Evolutionary conservation across 1,140 invertebrate genomes (phyloP).

Genomic region (Trachelipus rathkii): DNA sequence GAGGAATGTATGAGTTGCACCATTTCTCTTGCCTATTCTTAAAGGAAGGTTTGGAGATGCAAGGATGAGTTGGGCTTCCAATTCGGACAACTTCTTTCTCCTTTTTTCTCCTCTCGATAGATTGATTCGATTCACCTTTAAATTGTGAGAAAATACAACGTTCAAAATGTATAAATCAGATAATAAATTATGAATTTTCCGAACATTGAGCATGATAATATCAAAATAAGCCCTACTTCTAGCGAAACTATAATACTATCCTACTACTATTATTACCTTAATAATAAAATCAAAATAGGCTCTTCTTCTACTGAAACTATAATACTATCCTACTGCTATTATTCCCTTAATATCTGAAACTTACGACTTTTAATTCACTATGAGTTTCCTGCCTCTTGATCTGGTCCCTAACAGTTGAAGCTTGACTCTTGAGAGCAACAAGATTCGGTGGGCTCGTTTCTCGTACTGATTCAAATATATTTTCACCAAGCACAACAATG

Average conservation of each 20-base stretch:
- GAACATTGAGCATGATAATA: too few species aligned
- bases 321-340: too few species aligned
- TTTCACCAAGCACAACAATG: slow-evolving; percentile 37
- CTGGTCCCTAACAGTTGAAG: slow-evolving; percentile 77
- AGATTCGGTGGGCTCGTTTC: slow-evolving; percentile 75
- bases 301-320: too few species aligned
- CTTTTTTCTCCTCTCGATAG: slow-evolving; percentile 69
- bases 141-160: not conserved
- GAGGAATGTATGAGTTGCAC: slow-evolving; percentile 73
- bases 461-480: slow-evolving; percentile 51
- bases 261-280: not conserved
- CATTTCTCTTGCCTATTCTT: slow-evolving; percentile 57
- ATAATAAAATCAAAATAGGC: too few species aligned
- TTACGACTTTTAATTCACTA: slow-evolving; percentile 37
- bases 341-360: slow-evolving; percentile 2
- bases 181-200: too few species aligned
- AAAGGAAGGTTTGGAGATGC: slow-evolving; percentile 84
- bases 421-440: slow-evolving; percentile 75
- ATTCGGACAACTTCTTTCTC: slow-evolving; percentile 78
- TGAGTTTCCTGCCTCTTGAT: slow-evolving; percentile 61
- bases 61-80: slow-evolving; percentile 82
- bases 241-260: too few species aligned
- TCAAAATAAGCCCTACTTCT: too few species aligned
- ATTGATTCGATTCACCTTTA: slow-evolving; percentile 48
- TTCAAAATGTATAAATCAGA: not conserved